These are phyloP conservation scores for Halictus quadricinctus DNA, from an alignment of 2,888 invertebrate genomes.

Conservation along the genomic window DNA sequence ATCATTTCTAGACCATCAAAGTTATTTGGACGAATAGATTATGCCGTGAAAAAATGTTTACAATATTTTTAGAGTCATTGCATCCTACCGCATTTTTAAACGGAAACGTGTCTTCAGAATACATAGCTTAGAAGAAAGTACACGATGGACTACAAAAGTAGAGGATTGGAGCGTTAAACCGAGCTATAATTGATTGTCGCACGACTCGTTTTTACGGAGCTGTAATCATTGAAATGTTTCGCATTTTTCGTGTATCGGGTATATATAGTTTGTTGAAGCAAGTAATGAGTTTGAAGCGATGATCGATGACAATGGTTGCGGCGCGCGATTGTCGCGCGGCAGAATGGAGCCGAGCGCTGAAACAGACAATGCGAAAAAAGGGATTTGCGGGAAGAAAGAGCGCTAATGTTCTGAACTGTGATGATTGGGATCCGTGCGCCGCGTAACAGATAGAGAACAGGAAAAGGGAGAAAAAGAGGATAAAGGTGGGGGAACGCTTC, in stretches of 20 bases:
- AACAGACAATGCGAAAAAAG: neutral
- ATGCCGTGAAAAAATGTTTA: too few relatives aligned
- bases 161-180: neutral
- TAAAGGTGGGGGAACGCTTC: neutral
- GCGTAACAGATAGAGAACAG: neutral
- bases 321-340: neutral
- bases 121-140: too few relatives aligned
- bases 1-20: neutral
- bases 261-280: neutral
- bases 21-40: neutral
- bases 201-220: neutral
- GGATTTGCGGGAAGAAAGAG: neutral
- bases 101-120: too few relatives aligned
- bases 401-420: neutral
- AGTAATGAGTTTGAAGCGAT: neutral
- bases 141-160: too few relatives aligned
- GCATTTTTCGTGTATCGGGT: neutral
- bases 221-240: neutral
- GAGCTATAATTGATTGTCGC: neutral
- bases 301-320: neutral
- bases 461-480: neutral
- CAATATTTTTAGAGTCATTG: too few relatives aligned
- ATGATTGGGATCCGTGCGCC: constrained; percentile 5
- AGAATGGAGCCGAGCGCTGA: neutral
- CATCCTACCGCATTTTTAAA: too few relatives aligned